These are phyloP conservation scores for Cynopterus brachyotis DNA, from an alignment of 2,113 vertebrate species.

Conservation along the genomic window DNA sequence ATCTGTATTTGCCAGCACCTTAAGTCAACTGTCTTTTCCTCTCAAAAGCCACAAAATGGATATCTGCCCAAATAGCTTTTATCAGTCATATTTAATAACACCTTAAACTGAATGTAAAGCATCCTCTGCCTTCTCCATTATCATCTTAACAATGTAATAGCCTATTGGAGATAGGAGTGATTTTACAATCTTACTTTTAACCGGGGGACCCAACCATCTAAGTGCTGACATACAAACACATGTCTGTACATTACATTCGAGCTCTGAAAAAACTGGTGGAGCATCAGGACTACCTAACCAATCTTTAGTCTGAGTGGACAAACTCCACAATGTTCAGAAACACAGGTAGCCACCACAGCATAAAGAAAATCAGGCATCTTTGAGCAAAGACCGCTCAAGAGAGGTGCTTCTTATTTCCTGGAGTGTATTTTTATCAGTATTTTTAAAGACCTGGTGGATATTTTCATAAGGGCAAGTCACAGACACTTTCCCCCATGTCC, in stretches of 20 bases:
- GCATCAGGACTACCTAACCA: background rate
- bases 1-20: background rate
- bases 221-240: background rate
- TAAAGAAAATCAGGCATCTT: background rate
- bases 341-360: background rate
- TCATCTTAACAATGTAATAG: background rate
- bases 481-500: background rate
- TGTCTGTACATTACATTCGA: background rate
- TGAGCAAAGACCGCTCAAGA: background rate
- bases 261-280: background rate
- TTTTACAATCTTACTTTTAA: background rate
- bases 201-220: background rate
- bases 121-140: background rate
- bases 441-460: background rate
- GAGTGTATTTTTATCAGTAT: background rate
- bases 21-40: background rate
- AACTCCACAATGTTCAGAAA: background rate
- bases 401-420: background rate
- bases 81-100: constrained; percentile 4
- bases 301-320: background rate
- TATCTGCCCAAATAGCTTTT: background rate
- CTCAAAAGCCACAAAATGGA: background rate
- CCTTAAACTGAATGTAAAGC: background rate
- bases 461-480: background rate
- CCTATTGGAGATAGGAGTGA: background rate